Conservation (phyloP, 2,113 vertebrate species). For the Canis aureus region DNA sequence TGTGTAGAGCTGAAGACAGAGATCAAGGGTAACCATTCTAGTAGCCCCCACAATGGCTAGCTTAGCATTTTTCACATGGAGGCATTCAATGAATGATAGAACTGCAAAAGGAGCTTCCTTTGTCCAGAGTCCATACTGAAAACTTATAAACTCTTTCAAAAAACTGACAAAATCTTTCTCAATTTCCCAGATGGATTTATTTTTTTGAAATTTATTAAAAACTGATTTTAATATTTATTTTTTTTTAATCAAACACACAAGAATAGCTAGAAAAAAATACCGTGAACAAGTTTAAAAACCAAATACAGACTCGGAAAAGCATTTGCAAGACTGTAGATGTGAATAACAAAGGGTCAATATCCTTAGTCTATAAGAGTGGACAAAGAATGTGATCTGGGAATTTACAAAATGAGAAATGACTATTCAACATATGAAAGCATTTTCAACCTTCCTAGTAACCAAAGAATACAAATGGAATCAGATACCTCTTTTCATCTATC, state of each 20-base stretch:
- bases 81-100: not conserved
- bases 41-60: not conserved
- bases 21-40: not conserved
- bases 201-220: conserved; percentile 36
- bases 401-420: conserved; percentile 6
- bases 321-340: not conserved
- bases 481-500: not conserved
- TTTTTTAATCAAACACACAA: not conserved
- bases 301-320: not conserved
- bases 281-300: not conserved
- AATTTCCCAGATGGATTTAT: not conserved
- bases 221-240: conserved; percentile 45
- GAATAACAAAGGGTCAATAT: not conserved
- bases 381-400: not conserved
- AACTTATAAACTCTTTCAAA: conserved; percentile 31
- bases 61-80: not conserved
- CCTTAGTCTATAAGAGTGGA: not conserved
- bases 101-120: not conserved
- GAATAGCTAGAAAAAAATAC: not conserved
- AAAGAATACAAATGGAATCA: not conserved
- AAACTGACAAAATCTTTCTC: not conserved
- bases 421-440: not conserved
- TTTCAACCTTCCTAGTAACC: not conserved
- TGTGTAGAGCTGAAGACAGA: not conserved
- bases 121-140: not conserved